These are phyloP conservation scores for Philhelius pedissequus DNA, from an alignment of 2,888 invertebrate genomes.

Conservation along the genomic window DNA sequence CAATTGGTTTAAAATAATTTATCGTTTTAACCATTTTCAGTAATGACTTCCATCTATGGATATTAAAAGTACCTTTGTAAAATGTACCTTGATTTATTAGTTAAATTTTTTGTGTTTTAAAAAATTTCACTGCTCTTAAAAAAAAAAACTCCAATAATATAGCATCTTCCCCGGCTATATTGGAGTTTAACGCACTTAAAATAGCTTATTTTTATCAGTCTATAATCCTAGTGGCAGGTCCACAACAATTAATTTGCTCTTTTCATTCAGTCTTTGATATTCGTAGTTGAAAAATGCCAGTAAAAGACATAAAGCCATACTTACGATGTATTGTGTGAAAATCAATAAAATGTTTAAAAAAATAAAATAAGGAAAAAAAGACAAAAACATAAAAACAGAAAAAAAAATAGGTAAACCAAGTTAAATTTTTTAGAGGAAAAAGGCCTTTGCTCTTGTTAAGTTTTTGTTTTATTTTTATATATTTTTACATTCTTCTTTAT, in stretches of 20 bases:
- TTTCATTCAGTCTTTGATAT: background rate
- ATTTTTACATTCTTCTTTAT: constrained; percentile 57
- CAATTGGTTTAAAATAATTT: constrained; percentile 6
- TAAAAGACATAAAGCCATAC: constrained; percentile 71
- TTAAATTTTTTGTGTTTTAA: background rate
- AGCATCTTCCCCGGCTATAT: constrained; percentile 79
- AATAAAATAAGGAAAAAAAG: constrained; percentile 17
- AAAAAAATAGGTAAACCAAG: constrained; percentile 30
- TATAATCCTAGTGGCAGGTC: constrained; percentile 48
- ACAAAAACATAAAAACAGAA: constrained; percentile 14
- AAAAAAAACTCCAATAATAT: constrained; percentile 73
- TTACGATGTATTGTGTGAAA: constrained; percentile 31
- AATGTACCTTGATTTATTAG: constrained; percentile 12
- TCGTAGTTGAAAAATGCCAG: background rate
- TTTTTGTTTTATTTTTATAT: constrained; percentile 53
- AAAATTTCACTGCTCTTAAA: background rate
- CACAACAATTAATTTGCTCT: constrained; percentile 13
- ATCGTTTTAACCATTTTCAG: background rate
- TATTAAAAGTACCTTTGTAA: background rate
- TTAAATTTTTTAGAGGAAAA: constrained; percentile 41
- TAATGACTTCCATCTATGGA: background rate
- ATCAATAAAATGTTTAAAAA: constrained; percentile 29
- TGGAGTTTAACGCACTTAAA: constrained; percentile 71
- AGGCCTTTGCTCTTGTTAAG: constrained; percentile 46
- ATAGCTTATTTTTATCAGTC: constrained; percentile 14